These are phyloP conservation scores for Python bivittatus DNA, from an alignment of 2,113 vertebrate species.

Conservation along the genomic window DNA sequence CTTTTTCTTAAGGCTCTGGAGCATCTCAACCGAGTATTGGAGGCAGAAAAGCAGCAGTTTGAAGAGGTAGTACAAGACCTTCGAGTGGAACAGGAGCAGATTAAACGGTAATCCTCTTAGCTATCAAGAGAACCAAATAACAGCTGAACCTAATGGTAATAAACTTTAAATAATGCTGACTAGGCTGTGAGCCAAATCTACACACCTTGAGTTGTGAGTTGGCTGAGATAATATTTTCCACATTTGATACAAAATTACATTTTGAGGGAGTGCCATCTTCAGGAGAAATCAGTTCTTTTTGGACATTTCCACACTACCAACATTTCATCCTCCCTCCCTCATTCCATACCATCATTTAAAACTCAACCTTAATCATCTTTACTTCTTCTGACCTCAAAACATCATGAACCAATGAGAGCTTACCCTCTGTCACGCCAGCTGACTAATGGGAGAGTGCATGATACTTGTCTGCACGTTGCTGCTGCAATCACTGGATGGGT, in stretches of 20 bases:
- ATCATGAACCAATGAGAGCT: background rate
- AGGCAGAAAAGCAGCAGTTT: conserved; percentile 93
- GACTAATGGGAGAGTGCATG: background rate
- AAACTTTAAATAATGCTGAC: background rate
- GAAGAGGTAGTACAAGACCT: conserved; percentile 94
- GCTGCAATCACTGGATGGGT: background rate
- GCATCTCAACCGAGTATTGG: conserved; percentile 89
- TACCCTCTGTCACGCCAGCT: background rate
- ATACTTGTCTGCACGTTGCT: background rate
- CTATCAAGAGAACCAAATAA: fast-evolving
- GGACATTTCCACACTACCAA: background rate
- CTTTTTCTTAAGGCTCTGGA: conserved; percentile 83
- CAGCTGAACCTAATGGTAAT: background rate
- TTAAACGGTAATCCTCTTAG: conserved; percentile 77
- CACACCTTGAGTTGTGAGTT: background rate
- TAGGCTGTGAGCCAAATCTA: background rate
- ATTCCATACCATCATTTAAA: background rate
- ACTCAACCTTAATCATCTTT: background rate
- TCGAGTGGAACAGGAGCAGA: conserved; percentile 90
- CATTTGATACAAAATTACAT: background rate
- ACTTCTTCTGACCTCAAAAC: background rate
- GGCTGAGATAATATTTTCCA: background rate
- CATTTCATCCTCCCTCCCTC: background rate
- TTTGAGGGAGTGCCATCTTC: background rate
- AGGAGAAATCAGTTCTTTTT: background rate